Conservation (phyloP, 2,797 vertebrate species). For the Sebastes oblongus region DNA sequence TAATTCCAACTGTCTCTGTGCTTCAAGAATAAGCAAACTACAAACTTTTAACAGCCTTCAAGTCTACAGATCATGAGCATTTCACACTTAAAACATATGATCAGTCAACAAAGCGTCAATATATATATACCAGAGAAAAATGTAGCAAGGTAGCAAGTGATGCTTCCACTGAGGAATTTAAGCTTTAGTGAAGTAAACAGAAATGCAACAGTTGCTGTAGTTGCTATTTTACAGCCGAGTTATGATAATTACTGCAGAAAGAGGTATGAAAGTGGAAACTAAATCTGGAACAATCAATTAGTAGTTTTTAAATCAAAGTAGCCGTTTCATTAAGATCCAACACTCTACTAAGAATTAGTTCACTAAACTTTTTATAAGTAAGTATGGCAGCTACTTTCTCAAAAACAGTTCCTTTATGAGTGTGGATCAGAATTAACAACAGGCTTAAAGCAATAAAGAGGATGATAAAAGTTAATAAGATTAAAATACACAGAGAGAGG, state of each 20-base stretch:
- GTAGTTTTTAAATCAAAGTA: constrained; percentile 14
- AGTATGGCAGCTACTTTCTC: constrained; percentile 27
- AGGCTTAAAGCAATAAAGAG: constrained; percentile 50
- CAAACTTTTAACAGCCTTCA: constrained; percentile 2
- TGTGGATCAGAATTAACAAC: constrained; percentile 39
- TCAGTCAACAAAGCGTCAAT: neutral
- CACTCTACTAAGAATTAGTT: neutral
- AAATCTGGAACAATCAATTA: neutral
- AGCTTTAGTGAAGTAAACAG: neutral
- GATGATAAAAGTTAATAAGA: constrained; percentile 59
- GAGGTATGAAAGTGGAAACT: neutral
- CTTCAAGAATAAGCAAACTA: neutral
- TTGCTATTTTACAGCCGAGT: neutral
- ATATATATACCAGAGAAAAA: neutral
- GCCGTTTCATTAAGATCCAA: constrained; percentile 25
- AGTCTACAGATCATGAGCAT: neutral
- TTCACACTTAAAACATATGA: neutral
- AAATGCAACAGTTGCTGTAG: neutral
- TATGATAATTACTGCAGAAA: neutral
- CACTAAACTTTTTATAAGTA: constrained; percentile 25
- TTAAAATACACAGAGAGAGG: constrained; percentile 50
- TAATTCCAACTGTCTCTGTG: neutral
- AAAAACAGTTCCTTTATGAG: constrained; percentile 43
- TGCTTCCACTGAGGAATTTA: neutral
- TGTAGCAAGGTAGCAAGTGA: constrained; percentile 1